Base-by-base conservation (phyloP, 2,113 vertebrate species). In the Lagopus muta region DNA sequence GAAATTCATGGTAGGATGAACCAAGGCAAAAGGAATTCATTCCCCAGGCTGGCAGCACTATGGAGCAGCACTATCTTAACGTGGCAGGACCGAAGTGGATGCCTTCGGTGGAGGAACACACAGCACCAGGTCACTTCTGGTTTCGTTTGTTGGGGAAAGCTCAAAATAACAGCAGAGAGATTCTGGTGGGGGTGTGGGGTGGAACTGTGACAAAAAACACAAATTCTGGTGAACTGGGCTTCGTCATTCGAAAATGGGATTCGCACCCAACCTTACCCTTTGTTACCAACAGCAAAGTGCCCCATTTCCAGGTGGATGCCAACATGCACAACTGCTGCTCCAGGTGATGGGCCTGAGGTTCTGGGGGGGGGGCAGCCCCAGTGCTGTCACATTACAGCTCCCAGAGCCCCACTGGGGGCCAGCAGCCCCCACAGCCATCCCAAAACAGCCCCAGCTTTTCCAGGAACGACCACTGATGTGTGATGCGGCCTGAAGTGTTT, bases 91-190 rank as follows among this genome's bases (percentile, higher is more conserved):
- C 64, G 50, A 52, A 77, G 60, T 25, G 69, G 52, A 24, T 62
- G 69, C 34, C 22, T 86, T 74, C 34, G 34, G 34, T 36, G 85
- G 80, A 89, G 93, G 85, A 85, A 52, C 4, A 58, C 47, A 38
- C 32, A 77, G 64, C 30, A 4, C 21, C 18, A n/a, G 43, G 28
- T 62, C 18, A 13, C 90, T 95, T 95, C 95, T 96, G 90, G 94
- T 95, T 97, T 94, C 81, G 3, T 70, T 94, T 60, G 28, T 8
- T 85, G 90, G 81, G 84, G 92, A 92, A 93, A 95, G 64, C 84
- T 62, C 30, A 8, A 71, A 96, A 95, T 90, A 95, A 90, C 45
- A 86, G 66, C 77, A 86, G 92, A 94, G 80, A 61, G 34, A 82
- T 52, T 93, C 28, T 57, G 69, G 25, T 12, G 62, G 79, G 80